Conservation (phyloP, 2,113 vertebrate genomes). For the Toxotes jaculatrix region DNA sequence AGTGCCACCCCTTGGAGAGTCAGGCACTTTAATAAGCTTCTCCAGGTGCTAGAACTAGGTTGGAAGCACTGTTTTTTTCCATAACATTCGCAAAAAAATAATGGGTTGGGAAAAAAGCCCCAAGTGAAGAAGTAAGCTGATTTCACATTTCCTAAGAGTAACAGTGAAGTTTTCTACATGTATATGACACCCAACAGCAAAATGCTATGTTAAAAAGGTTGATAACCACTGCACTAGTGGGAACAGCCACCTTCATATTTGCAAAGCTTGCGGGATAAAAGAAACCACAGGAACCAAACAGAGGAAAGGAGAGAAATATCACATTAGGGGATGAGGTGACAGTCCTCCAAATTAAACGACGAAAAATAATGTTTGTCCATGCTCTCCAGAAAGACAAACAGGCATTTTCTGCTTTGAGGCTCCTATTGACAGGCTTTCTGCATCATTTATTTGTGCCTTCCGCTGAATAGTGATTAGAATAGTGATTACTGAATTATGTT, state of each 20-base stretch:
- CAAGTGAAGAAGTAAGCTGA: not conserved
- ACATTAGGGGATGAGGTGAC: not conserved
- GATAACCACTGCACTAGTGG: not conserved
- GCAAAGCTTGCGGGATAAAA: not conserved
- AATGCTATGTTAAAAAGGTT: not conserved
- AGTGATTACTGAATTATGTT: not conserved
- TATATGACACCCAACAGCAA: not conserved
- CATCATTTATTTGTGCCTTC: not conserved
- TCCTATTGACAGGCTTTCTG: not conserved
- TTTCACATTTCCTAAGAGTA: not conserved
- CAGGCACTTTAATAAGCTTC: constrained; percentile 9
- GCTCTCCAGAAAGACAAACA: not conserved
- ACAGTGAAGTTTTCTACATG: not conserved
- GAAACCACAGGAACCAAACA: not conserved
- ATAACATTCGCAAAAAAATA: constrained; percentile 12
- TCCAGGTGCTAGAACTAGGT: constrained; percentile 38
- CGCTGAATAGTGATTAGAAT: not conserved
- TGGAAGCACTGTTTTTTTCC: not conserved
- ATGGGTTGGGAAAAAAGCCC: not conserved
- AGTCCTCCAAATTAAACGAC: not conserved
- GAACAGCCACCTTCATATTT: not conserved
- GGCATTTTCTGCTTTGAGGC: not conserved
- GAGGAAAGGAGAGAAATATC: not conserved
- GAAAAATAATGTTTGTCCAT: not conserved
- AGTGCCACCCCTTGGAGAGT: constrained; percentile 20